Conservation (phyloP, 2,797 vertebrate species). For the Tamandua tetradactyla region DNA sequence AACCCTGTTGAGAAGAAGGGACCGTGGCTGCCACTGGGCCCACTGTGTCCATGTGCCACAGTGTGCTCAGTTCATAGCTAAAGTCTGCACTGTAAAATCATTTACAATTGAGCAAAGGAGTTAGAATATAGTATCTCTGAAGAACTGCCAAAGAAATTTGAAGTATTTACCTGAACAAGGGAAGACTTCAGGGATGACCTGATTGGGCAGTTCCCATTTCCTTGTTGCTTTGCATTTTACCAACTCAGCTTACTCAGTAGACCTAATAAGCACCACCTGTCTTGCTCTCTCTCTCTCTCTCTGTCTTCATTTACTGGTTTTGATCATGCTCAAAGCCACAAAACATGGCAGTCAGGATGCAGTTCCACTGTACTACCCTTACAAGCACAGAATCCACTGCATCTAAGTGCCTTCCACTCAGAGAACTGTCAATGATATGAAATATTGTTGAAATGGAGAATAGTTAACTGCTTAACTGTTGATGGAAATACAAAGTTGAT, state of each 20-base stretch:
- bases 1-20: neutral
- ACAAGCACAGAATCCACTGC: neutral
- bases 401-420: neutral
- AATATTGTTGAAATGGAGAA: neutral
- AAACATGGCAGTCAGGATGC: neutral
- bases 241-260: neutral
- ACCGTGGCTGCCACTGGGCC: neutral
- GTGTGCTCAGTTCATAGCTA: neutral
- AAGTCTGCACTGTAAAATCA: neutral
- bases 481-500: neutral
- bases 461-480: neutral
- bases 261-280: neutral
- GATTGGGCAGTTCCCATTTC: neutral
- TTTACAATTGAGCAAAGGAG: neutral
- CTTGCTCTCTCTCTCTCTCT: neutral
- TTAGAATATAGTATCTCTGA: neutral
- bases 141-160: neutral
- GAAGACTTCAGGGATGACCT: neutral
- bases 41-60: neutral
- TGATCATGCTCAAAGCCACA: neutral
- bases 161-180: neutral
- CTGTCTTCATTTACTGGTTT: neutral
- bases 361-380: neutral
- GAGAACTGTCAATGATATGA: neutral
- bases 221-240: neutral